Evolutionary conservation across 2,113 vertebrate species (phyloP).

Genomic region (Chascanopsetta lugubris): DNA sequence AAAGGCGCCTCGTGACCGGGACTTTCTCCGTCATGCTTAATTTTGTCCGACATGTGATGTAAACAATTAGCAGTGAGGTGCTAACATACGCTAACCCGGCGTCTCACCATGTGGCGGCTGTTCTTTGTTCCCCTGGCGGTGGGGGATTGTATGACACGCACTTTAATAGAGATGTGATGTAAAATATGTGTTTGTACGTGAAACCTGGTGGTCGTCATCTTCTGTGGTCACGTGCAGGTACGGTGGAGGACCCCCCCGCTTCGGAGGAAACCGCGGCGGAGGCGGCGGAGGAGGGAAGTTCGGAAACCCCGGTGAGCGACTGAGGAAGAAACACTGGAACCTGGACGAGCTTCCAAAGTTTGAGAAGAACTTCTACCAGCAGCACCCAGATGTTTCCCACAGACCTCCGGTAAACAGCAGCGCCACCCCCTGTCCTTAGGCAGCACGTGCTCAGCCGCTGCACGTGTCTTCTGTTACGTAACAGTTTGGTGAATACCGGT

Average conservation of each 20-base stretch:
- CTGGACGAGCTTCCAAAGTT: slow-evolving; percentile 97
- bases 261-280: slow-evolving; percentile 89
- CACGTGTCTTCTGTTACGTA: slow-evolving; percentile 51
- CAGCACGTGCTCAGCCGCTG: slow-evolving; percentile 12
- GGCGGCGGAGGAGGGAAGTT: slow-evolving; percentile 88
- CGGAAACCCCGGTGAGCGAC: slow-evolving; percentile 94
- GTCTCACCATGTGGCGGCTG: slow-evolving; percentile 74
- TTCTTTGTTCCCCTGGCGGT: slow-evolving; percentile 87
- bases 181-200: too few species aligned
- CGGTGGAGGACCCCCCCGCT: slow-evolving; percentile 88
- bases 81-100: slow-evolving; percentile 18
- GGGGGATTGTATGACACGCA: slow-evolving; percentile 90
- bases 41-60: not conserved
- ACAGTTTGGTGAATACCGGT: not conserved
- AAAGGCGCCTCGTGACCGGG: too few species aligned
- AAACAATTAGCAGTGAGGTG: too few species aligned
- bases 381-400: slow-evolving; percentile 89
- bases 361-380: slow-evolving; percentile 98
- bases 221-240: slow-evolving; percentile 77
- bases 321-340: slow-evolving; percentile 98
- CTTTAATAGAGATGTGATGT: too few species aligned
- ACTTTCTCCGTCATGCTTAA: not conserved
- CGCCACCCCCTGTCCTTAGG: slow-evolving; percentile 16
- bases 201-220: too few species aligned
- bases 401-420: slow-evolving; percentile 82